These are phyloP conservation scores for Molossus molossus DNA, from an alignment of 2,797 vertebrate genomes.

Conservation along the genomic window DNA sequence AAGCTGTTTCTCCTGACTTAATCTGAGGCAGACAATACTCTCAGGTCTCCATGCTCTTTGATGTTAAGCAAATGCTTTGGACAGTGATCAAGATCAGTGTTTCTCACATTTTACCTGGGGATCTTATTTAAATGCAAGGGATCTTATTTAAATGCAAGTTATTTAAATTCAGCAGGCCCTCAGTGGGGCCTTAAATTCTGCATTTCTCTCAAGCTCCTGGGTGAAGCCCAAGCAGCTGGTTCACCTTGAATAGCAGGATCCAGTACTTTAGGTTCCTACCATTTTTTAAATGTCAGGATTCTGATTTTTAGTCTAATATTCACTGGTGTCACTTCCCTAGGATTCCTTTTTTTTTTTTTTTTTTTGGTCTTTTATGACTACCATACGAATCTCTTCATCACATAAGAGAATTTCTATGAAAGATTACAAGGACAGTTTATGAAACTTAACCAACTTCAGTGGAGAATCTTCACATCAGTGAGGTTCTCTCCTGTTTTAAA, in stretches of 20 bases:
- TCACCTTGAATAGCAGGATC: neutral
- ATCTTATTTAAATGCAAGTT: neutral
- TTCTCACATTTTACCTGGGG: neutral
- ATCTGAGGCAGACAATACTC: neutral
- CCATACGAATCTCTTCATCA: neutral
- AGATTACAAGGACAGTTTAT: neutral
- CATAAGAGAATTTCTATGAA: neutral
- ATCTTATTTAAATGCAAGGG: neutral
- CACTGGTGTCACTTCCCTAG: neutral
- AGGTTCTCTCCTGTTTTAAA: slow-evolving; percentile 23
- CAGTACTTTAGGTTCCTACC: neutral
- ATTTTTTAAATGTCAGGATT: neutral
- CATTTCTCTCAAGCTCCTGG: neutral
- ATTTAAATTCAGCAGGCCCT: neutral
- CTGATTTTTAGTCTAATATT: neutral
- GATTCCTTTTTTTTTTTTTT: neutral
- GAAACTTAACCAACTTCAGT: neutral
- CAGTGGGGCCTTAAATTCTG: neutral
- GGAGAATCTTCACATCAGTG: neutral
- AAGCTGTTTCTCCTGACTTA: neutral
- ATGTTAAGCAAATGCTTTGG: neutral
- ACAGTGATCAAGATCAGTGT: neutral
- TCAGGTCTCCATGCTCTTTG: neutral
- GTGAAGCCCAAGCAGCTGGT: neutral
- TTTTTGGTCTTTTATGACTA: neutral